Conservation (phyloP, 1,140 invertebrate genomes). For the Hyphantria cunea region DNA sequence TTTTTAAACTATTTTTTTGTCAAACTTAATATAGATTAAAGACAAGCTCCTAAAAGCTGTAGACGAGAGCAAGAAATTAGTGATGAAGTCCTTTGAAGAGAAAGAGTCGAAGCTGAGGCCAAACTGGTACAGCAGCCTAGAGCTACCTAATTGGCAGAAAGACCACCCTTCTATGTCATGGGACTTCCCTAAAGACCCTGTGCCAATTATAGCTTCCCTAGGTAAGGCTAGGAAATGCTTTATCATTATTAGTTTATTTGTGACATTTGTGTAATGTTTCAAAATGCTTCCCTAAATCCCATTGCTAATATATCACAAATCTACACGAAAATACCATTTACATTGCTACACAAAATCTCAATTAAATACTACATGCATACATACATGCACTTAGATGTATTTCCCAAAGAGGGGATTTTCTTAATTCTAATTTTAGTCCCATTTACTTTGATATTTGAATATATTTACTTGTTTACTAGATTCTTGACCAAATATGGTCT, state of each 20-base stretch:
- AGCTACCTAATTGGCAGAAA: constrained; percentile 74
- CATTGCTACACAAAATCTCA: too few species aligned
- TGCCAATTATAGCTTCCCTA: constrained; percentile 62
- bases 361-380: too few species aligned
- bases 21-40: constrained; percentile 65
- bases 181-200: constrained; percentile 77
- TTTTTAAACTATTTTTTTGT: constrained; percentile 10
- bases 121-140: constrained; percentile 69
- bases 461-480: too few species aligned
- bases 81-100: constrained; percentile 76
- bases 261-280: too few species aligned
- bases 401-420: too few species aligned
- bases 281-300: too few species aligned
- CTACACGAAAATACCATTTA: too few species aligned
- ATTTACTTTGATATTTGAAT: too few species aligned
- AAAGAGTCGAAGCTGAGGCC: constrained; percentile 66
- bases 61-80: constrained; percentile 76
- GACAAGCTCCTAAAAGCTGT: constrained; percentile 79
- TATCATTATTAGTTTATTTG: background rate
- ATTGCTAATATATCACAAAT: too few species aligned
- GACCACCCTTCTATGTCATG: constrained; percentile 77
- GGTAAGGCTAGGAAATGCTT: constrained; percentile 44
- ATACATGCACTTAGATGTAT: too few species aligned
- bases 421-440: too few species aligned
- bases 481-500: too few species aligned